A percentile compares a stretch with the other conserved stretches of the same genome.
These are phyloP conservation scores for Grapholita molesta DNA, from an alignment of 1,140 invertebrate species.

Conservation along the genomic window DNA sequence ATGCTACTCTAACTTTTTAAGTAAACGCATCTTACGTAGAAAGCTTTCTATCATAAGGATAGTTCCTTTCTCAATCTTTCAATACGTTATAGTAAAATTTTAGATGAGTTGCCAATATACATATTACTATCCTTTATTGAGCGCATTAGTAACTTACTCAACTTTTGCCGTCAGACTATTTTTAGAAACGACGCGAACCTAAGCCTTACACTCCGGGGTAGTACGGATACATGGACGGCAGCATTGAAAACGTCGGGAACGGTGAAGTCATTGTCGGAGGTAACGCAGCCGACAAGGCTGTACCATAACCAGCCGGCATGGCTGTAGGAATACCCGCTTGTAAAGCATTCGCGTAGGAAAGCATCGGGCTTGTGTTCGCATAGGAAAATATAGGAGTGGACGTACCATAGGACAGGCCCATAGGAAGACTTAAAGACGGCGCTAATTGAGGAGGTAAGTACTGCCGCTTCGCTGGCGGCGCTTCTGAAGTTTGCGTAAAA, in stretches of 20 bases:
- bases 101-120: neutral
- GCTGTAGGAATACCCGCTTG: conserved; percentile 45
- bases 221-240: conserved; percentile 63
- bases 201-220: conserved; percentile 56
- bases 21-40: neutral
- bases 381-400: conserved; percentile 61
- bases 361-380: conserved; percentile 50
- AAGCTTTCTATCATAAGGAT: neutral
- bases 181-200: neutral
- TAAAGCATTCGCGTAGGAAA: conserved; percentile 51
- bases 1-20: neutral
- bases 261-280: conserved; percentile 36
- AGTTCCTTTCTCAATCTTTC: neutral
- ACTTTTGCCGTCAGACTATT: neutral
- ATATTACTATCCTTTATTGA: neutral
- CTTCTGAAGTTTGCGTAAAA: conserved; percentile 58
- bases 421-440: conserved; percentile 70
- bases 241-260: conserved; percentile 34
- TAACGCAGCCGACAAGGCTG: conserved; percentile 42
- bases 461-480: conserved; percentile 64
- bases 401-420: conserved; percentile 69
- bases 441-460: conserved; percentile 65
- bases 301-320: conserved; percentile 49
- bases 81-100: neutral
- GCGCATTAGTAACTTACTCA: neutral